Conservation (phyloP, 2,797 vertebrate species). For the Heterohyrax brucei region DNA sequence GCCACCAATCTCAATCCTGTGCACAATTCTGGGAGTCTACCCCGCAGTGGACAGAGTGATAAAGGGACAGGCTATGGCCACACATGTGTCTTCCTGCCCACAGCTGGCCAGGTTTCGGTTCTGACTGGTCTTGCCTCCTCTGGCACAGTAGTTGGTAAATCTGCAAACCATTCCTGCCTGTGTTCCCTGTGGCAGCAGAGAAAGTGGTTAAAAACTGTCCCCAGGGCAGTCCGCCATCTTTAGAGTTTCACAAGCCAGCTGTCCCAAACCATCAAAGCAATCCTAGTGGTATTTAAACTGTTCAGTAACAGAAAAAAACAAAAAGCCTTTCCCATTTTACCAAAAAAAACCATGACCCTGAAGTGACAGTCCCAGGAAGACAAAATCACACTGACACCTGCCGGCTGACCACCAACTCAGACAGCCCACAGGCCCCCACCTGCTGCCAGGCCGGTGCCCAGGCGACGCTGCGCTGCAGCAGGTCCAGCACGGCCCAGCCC, state of each 20-base stretch:
- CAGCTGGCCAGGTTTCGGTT: conserved; percentile 17
- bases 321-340: conserved; percentile 7
- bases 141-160: neutral
- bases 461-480: too few species aligned
- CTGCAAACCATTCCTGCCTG: conserved; percentile 29
- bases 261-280: conserved; percentile 51
- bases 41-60: neutral
- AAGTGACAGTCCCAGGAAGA: conserved; percentile 16
- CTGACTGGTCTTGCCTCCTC: neutral
- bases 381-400: too few species aligned
- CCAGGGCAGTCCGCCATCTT: neutral
- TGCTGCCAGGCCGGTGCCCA: too few species aligned
- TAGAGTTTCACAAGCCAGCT: neutral
- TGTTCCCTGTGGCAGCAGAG: neutral
- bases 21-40: neutral
- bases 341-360: neutral
- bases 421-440: too few species aligned
- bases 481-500: too few species aligned
- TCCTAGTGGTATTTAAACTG: conserved; percentile 61
- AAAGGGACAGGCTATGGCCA: too few species aligned
- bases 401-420: too few species aligned
- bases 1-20: conserved; percentile 31
- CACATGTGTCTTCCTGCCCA: neutral
- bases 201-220: neutral
- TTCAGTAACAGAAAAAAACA: neutral